Conservation (phyloP, 1,140 invertebrate species). For the Drosophila littoralis region DNA sequence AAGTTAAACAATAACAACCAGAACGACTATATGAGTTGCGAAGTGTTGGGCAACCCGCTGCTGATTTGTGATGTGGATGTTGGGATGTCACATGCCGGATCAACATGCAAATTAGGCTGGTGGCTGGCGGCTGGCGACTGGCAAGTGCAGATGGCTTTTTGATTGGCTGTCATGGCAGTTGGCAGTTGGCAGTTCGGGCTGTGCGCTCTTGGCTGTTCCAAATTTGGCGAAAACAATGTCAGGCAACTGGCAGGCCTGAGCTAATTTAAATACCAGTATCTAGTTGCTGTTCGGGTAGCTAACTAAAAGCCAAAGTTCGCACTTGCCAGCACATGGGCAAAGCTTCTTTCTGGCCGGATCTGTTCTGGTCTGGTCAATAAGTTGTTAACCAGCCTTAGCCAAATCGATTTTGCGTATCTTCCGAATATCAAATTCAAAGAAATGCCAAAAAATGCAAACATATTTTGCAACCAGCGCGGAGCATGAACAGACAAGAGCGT, state of each 20-base stretch:
- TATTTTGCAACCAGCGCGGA: constrained; percentile 56
- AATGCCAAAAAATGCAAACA: constrained; percentile 31
- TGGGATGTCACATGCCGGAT: constrained; percentile 43
- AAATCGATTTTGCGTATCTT: neutral
- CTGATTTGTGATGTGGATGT: constrained; percentile 25
- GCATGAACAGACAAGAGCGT: constrained; percentile 37
- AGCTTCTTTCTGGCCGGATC: constrained; percentile 8
- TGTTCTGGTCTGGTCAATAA: constrained; percentile 9
- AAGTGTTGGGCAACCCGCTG: constrained; percentile 38
- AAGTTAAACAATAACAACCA: constrained; percentile 10
- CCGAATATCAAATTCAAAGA: constrained; percentile 8
- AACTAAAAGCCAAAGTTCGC: constrained; percentile 19
- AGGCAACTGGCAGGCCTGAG: neutral
- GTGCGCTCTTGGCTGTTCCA: constrained; percentile 10
- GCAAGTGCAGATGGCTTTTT: constrained; percentile 73
- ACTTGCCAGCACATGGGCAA: constrained; percentile 21
- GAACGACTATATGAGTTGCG: constrained; percentile 34
- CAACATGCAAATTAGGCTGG: constrained; percentile 70
- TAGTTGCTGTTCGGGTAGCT: neutral
- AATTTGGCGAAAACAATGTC: constrained; percentile 25
- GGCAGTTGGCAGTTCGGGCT: constrained; percentile 14
- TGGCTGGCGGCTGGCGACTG: constrained; percentile 30
- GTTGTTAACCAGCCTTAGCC: constrained; percentile 17
- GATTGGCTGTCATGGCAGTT: constrained; percentile 64
- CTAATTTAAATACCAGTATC: constrained; percentile 18